Conservation (phyloP, 2,888 invertebrate genomes). For the Dilophus febrilis region DNA sequence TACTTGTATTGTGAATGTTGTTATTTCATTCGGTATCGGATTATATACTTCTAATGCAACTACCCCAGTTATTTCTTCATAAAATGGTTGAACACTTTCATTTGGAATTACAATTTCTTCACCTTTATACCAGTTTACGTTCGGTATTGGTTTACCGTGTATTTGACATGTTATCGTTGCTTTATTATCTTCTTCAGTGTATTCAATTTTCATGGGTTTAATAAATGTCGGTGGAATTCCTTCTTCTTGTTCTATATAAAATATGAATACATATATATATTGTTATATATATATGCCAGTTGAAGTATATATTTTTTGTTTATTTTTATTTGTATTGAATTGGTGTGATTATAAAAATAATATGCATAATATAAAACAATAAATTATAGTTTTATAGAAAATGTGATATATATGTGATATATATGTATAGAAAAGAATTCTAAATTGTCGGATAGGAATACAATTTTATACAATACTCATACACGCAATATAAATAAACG, state of each 20-base stretch:
- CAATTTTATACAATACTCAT: too few species aligned
- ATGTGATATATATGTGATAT: too few species aligned
- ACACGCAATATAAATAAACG: too few species aligned
- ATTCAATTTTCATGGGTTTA: conserved; percentile 45
- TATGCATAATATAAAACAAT: not conserved
- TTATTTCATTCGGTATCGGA: conserved; percentile 46
- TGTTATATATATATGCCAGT: too few species aligned
- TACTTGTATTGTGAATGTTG: conserved; percentile 51
- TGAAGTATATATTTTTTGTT: not conserved
- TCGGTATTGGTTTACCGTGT: conserved; percentile 48
- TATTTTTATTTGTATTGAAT: not conserved
- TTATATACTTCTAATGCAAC: conserved; percentile 45
- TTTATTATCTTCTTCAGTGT: conserved; percentile 41
- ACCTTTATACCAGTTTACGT: conserved; percentile 51
- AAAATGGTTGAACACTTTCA: conserved; percentile 36
- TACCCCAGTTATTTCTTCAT: conserved; percentile 42
- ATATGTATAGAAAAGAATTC: too few species aligned
- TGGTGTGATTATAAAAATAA: not conserved
- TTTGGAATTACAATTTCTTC: conserved; percentile 42
- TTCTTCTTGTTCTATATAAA: conserved; percentile 45
- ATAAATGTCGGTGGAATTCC: conserved; percentile 49
- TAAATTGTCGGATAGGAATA: too few species aligned
- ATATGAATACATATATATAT: too few species aligned
- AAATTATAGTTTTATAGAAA: too few species aligned
- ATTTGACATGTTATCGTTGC: conserved; percentile 50